Evolutionary conservation across 2,797 vertebrate genomes (phyloP), one percentile per base, ranked within the genome.

Genomic region (Silurus aristotelis): DNA sequence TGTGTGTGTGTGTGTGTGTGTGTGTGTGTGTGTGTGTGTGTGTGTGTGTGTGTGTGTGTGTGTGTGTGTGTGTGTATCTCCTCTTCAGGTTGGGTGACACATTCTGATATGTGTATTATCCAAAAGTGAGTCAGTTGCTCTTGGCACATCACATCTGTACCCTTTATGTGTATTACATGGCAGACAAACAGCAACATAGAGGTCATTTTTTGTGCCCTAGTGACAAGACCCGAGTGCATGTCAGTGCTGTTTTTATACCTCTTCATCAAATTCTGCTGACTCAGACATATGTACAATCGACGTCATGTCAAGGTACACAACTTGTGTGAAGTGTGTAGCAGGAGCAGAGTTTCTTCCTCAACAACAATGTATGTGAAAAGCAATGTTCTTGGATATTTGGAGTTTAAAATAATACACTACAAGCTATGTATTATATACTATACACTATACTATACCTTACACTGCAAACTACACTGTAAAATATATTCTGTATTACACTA

Each of bases 51-150:
- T 67, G 66, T 31, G 27, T 31, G 66, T 66, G 64, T 67, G 64
- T 67, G 64, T 71, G 55, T 27, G 72, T 73, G 70, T 25, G 70
- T 46, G 20, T 63, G 46, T 10, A 46, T 25, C 56, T 83, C 20
- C 22, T 55, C 81, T 72, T 63, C 68, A 63, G 70, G 70, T 55
- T 64, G 9, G 60, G 46, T 84, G 83, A 78, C 73, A 77, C 75
- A 68, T 68, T 78, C 48, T 13, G 52, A 46, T 60, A 31, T 3
- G 31, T 68, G 63, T 60, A 48, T 77, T 25, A 66, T 46, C 60
- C 52, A 27, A 1, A 2, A 43, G 5, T 68, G 83, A 78, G 64
- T 78, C 75, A 84, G 22, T 78, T n/a, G 66, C 43, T n/a, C 38
- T 67, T 27, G 25, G 48, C 61, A n/a, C 46, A 83, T 27, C 46